phyloP scores from a whole-genome alignment of 2,888 invertebrate genomes.

The Drosophila longiperda region DNA sequence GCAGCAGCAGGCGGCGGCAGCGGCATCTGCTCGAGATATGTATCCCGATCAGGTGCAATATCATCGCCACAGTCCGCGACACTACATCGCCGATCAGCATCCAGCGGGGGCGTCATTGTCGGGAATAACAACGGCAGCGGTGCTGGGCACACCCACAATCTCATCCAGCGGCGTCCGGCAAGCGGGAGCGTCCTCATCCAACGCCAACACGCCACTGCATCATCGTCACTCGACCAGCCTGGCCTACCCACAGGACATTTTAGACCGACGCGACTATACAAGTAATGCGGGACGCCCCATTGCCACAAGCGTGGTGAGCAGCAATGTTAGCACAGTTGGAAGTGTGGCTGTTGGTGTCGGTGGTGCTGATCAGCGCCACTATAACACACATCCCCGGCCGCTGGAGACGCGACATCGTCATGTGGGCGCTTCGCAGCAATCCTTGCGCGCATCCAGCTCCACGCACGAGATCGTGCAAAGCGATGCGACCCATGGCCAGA shows the following conservation, averaged over 20 bases:
- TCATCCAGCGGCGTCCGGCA: slow-evolving; percentile 63
- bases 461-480: slow-evolving; percentile 85
- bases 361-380: slow-evolving; percentile 66
- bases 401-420: slow-evolving; percentile 80
- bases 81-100: slow-evolving; percentile 83
- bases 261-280: slow-evolving; percentile 84
- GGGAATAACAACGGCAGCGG: slow-evolving; percentile 25
- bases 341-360: slow-evolving; percentile 34
- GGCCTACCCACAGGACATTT: slow-evolving; percentile 84
- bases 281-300: slow-evolving; percentile 67
- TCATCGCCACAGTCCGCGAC: slow-evolving; percentile 84
- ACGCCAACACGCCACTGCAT: slow-evolving; percentile 78
- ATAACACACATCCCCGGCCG: slow-evolving; percentile 81
- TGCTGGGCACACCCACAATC: slow-evolving; percentile 70
- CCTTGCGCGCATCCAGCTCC: slow-evolving; percentile 82
- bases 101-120: slow-evolving; percentile 54
- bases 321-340: slow-evolving; percentile 35
- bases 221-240: slow-evolving; percentile 80
- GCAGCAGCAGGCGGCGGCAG: slow-evolving; percentile 62
- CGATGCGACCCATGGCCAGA: slow-evolving; percentile 86
- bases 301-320: slow-evolving; percentile 77
- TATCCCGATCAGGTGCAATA: slow-evolving; percentile 82
- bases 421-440: slow-evolving; percentile 81
- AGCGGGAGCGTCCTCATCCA: slow-evolving; percentile 68
- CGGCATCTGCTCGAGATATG: slow-evolving; percentile 69